phyloP scores from a whole-genome alignment of 2,797 vertebrate genomes.

The Gallinago stenura region DNA sequence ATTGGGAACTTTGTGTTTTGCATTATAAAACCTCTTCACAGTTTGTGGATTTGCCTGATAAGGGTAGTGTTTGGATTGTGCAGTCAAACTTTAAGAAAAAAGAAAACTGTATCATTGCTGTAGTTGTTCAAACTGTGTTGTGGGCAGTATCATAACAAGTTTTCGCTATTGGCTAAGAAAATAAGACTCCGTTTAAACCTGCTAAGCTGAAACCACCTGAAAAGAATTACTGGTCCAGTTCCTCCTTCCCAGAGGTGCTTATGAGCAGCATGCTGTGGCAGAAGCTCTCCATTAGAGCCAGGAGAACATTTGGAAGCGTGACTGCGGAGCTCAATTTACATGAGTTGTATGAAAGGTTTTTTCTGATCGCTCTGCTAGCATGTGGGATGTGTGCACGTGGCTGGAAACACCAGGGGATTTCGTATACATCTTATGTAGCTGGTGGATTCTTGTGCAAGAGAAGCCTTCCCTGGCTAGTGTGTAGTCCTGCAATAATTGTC shows the following conservation, averaged over 20 bases:
- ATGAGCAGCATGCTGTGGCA: background rate
- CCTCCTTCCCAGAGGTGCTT: constrained; percentile 29
- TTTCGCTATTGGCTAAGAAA: background rate
- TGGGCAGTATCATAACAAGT: background rate
- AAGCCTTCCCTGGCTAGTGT: background rate
- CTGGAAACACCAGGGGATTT: background rate
- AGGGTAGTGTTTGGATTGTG: background rate
- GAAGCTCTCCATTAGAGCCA: background rate
- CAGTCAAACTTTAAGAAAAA: background rate
- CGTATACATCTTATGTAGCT: background rate
- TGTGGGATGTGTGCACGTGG: background rate
- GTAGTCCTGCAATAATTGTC: background rate
- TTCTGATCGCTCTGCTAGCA: background rate
- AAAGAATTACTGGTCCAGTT: constrained; percentile 6
- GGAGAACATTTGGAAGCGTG: background rate
- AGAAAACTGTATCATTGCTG: background rate
- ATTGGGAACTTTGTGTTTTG: background rate
- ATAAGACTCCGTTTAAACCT: constrained; percentile 19
- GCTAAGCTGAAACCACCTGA: background rate
- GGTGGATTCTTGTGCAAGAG: background rate
- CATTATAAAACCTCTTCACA: background rate
- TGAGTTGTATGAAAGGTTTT: background rate
- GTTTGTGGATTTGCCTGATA: background rate
- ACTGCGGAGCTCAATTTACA: background rate
- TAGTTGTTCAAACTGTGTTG: background rate